Evolutionary conservation across 1,140 invertebrate genomes (phyloP).

Genomic region (Caerostris extrusa): DNA sequence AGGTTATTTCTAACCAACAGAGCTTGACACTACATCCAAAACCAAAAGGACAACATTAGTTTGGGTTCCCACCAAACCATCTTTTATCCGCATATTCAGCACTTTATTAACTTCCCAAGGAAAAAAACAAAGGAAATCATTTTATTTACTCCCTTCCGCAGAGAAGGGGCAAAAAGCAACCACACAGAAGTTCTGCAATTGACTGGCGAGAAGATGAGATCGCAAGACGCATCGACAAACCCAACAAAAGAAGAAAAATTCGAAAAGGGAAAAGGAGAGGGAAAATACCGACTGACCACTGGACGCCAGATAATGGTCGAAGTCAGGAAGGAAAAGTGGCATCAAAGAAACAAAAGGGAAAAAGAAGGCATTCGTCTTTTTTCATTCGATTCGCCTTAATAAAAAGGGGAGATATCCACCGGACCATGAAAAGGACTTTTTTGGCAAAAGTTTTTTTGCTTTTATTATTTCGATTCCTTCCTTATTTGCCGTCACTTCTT

Average conservation of each 20-base stretch:
- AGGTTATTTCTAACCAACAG: too few species aligned
- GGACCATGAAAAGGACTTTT: not conserved
- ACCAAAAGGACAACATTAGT: not conserved
- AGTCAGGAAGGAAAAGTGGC: not conserved
- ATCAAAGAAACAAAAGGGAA: slow-evolving; percentile 16
- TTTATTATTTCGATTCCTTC: too few species aligned
- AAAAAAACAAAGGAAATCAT: not conserved
- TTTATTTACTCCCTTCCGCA: not conserved
- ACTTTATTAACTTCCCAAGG: too few species aligned
- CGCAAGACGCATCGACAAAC: not conserved
- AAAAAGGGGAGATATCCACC: not conserved
- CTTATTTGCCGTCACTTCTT: not conserved
- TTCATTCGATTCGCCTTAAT: slow-evolving; percentile 11
- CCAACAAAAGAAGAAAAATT: not conserved
- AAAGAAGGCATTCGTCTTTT: not conserved
- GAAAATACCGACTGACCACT: too few species aligned
- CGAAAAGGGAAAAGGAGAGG: too few species aligned
- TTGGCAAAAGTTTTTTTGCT: not conserved
- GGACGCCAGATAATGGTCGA: slow-evolving; percentile 7
- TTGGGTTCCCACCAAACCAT: not conserved
- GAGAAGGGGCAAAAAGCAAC: too few species aligned
- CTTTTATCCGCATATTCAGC: not conserved
- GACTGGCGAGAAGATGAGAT: slow-evolving; percentile 1
- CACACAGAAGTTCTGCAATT: not conserved
- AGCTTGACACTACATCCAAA: too few species aligned